Percentiles rank a stretch among this genome's conserved stretches.
These are phyloP conservation scores for Melitaea athalia DNA, from an alignment of 2,888 invertebrate species.

Conservation along the genomic window DNA sequence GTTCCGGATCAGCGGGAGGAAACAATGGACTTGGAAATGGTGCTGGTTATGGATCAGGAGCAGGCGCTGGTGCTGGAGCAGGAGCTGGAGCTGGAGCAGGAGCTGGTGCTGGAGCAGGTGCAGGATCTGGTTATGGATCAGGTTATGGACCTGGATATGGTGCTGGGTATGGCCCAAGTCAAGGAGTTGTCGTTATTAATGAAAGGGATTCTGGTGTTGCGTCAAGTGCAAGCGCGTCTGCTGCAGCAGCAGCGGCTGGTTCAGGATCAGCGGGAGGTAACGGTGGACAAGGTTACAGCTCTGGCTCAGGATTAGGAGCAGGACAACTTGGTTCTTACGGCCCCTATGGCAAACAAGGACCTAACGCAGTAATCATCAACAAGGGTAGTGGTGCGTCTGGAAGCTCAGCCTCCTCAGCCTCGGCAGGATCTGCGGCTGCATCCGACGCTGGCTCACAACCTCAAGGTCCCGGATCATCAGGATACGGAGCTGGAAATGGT, in stretches of 20 bases:
- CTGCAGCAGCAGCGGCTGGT: neutral
- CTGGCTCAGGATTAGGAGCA: neutral
- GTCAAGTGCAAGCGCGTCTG: neutral
- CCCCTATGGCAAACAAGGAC: slow-evolving; percentile 9
- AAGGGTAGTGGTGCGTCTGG: neutral
- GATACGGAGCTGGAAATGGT: neutral
- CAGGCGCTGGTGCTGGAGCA: neutral
- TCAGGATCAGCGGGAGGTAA: neutral
- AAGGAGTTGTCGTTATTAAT: slow-evolving; percentile 31
- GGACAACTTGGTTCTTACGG: slow-evolving; percentile 1
- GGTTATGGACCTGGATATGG: slow-evolving; percentile 10
- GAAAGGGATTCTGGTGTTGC: slow-evolving; percentile 9
- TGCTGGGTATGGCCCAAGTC: neutral
- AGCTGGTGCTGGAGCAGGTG: neutral
- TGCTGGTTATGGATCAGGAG: slow-evolving; percentile 10
- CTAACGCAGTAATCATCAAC: slow-evolving; percentile 1
- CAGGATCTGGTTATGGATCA: neutral
- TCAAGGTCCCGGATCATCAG: neutral
- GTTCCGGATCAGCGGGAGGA: neutral
- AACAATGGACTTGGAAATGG: neutral
- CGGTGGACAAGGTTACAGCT: neutral
- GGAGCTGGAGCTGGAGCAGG: slow-evolving; percentile 6
- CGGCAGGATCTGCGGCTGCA: neutral
- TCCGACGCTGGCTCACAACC: neutral
- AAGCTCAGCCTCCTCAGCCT: neutral